These are phyloP conservation scores for Gonatopus flavifemur DNA, from an alignment of 1,140 invertebrate genomes.

Conservation along the genomic window DNA sequence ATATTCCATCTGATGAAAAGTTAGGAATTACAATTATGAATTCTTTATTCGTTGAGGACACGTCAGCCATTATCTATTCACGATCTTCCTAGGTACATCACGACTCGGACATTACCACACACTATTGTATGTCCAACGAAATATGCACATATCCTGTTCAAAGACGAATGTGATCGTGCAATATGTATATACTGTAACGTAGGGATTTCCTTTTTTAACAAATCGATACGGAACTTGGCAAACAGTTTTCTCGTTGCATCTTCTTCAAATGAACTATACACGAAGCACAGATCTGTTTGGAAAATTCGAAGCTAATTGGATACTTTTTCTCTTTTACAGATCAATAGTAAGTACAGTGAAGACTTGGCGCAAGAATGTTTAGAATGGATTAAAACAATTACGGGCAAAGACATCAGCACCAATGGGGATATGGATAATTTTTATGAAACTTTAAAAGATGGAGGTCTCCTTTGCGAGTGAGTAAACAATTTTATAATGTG, in stretches of 20 bases:
- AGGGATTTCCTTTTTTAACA: no score
- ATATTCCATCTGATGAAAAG: no score
- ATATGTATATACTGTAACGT: no score
- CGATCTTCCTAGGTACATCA: conserved; percentile 20
- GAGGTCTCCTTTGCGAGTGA: conserved; percentile 83
- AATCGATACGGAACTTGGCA: no score
- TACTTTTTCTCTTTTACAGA: conserved; percentile 68
- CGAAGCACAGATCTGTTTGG: no score
- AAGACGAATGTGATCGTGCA: conserved; percentile 24
- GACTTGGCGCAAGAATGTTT: conserved; percentile 86
- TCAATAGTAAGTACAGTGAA: conserved; percentile 94
- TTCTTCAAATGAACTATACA: no score
- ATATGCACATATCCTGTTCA: conserved; percentile 28
- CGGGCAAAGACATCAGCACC: conserved; percentile 76
- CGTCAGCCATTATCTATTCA: no score
- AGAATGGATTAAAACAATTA: conserved; percentile 87
- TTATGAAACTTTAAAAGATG: conserved; percentile 84
- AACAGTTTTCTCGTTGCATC: no score
- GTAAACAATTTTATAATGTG: conserved; percentile 1
- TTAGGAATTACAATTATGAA: no score
- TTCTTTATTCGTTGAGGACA: no score
- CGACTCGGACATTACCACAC: conserved; percentile 24
- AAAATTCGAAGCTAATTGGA: conserved; percentile 1
- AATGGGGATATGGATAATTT: conserved; percentile 91
- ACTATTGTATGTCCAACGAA: conserved; percentile 35